Evolutionary conservation across 2,113 vertebrate genomes (phyloP), one percentile per base, ranked within the genome.

Genomic region (Mirounga angustirostris): DNA sequence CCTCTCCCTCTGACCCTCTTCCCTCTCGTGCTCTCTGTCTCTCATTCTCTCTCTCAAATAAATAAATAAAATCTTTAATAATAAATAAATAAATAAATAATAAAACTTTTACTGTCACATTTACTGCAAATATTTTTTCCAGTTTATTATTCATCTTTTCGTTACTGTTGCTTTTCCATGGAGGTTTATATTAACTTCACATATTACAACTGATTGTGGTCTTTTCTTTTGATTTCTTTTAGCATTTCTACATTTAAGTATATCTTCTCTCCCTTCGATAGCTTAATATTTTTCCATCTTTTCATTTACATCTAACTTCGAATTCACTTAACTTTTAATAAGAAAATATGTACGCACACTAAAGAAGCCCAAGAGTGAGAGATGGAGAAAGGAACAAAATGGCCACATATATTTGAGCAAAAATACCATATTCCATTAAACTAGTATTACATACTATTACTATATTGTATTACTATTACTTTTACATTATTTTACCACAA

Each of bases 61-160:
- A 40, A 40, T 40, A 40, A 40, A 40, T 40, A 40, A 40, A 40
- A 40, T 40, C 36, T 40, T 40, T 40, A 40, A 40, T 40, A 40
- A 40, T 2, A 40, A 40, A 40, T 40, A 40, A 40, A 40, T 40
- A 40, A 40, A 50, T 50, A 46, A 76, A 82, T 40, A 78, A 30
- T 65, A 80, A 86, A 74, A 56, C n/a, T 36, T 93, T 52, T 56
- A 79, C 21, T 76, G 26, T 82, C 58, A 91, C 46, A 79, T 80
- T 63, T 80, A 95, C 7, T 61, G 30, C n/a, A 87, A 87, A 76
- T 24, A 91, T 7, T 82, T 87, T 81, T 76, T 82, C 81, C 9
- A 65, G 54, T 74, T 89, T 92, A 95, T 85, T 43, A 33, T 88
- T 83, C 28, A 91, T 65, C 30, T 93, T 93, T 97, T 84, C 28